phyloP scores from a whole-genome alignment of 2,113 vertebrate genomes.

The Sander vitreus region DNA sequence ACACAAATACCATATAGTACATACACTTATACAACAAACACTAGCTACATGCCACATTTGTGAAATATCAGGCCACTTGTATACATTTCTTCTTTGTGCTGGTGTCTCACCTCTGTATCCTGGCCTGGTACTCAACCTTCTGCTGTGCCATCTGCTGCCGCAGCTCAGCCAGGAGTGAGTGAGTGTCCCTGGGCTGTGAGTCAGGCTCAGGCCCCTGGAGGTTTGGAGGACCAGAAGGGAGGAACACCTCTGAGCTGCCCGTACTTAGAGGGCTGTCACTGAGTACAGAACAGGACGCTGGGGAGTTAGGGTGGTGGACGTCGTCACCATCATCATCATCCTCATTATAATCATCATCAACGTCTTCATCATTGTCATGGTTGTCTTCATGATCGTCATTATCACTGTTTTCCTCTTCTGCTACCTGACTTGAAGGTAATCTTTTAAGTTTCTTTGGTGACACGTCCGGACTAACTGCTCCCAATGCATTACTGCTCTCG shows the following conservation, averaged over 20 bases:
- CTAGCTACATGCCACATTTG: neutral
- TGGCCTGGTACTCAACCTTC: constrained; percentile 80
- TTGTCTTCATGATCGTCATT: neutral
- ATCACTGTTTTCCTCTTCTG: constrained; percentile 19
- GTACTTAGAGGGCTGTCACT: constrained; percentile 77
- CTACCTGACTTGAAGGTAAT: constrained; percentile 42
- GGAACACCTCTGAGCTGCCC: constrained; percentile 86
- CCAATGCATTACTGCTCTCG: constrained; percentile 22
- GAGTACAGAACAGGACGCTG: constrained; percentile 69
- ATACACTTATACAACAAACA: neutral
- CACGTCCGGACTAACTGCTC: neutral
- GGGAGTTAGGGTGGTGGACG: constrained; percentile 68
- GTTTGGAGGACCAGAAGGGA: constrained; percentile 76
- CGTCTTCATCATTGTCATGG: constrained; percentile 6
- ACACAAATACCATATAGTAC: neutral
- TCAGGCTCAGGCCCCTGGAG: constrained; percentile 45
- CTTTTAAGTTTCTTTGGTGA: constrained; percentile 42
- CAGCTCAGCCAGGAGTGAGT: constrained; percentile 67
- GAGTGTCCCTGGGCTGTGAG: constrained; percentile 37
- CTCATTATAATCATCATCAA: neutral
- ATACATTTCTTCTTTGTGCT: neutral
- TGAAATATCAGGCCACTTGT: neutral
- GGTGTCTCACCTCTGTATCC: constrained; percentile 83
- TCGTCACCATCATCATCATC: neutral
- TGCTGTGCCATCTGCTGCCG: constrained; percentile 81